These are phyloP conservation scores for Premnoplex brunnescens DNA, from an alignment of 2,797 vertebrate species.

Conservation along the genomic window DNA sequence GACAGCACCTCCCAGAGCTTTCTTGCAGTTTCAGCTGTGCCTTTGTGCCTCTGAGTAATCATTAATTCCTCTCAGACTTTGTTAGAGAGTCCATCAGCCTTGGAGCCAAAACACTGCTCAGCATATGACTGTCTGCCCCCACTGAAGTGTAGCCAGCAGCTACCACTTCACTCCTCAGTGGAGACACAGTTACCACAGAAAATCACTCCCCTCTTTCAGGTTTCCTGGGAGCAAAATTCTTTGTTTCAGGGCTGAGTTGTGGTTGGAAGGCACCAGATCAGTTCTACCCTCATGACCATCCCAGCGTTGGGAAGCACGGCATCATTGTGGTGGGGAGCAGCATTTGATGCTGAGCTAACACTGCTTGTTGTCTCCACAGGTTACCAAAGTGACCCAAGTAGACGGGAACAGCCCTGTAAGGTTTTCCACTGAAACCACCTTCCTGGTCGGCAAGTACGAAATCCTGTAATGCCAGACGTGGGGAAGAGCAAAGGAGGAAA, in stretches of 20 bases:
- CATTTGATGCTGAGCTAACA: neutral
- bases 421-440: conserved; percentile 94
- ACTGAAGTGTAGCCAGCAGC: neutral
- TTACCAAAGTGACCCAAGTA: conserved; percentile 92
- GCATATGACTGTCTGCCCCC: neutral
- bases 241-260: neutral
- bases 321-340: accelerated
- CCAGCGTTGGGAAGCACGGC: accelerated
- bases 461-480: conserved; percentile 85
- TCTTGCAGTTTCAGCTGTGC: neutral
- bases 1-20: neutral
- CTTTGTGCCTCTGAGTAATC: neutral
- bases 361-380: conserved; percentile 71
- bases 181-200: neutral
- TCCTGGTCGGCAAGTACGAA: conserved; percentile 96
- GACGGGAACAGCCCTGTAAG: conserved; percentile 88
- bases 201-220: neutral
- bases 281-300: neutral
- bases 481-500: conserved; percentile 44
- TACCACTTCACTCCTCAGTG: accelerated
- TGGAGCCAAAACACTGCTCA: neutral
- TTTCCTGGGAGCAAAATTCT: neutral
- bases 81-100: neutral
- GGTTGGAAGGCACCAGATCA: neutral
- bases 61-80: neutral